These are phyloP conservation scores for Sebastes fasciatus DNA, from an alignment of 2,113 vertebrate species.

Conservation along the genomic window DNA sequence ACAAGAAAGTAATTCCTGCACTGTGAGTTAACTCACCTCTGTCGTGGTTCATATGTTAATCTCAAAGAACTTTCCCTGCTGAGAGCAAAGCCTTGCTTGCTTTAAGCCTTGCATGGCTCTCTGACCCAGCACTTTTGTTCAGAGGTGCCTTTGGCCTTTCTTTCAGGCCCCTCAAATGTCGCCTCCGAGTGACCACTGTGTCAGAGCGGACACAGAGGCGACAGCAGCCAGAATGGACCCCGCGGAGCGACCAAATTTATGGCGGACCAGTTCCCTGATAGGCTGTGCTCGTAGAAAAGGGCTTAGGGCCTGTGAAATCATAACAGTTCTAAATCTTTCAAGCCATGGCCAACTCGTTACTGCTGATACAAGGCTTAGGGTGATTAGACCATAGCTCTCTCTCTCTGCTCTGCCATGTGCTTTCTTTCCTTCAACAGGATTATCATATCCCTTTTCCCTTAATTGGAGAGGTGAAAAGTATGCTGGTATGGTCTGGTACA, in stretches of 20 bases:
- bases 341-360: slow-evolving; percentile 63
- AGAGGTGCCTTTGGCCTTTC: slow-evolving; percentile 56
- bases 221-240: slow-evolving; percentile 27
- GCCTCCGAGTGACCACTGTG: slow-evolving; percentile 55
- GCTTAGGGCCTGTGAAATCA: slow-evolving; percentile 67
- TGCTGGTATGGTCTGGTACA: slow-evolving; percentile 34
- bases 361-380: slow-evolving; percentile 71
- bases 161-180: slow-evolving; percentile 52
- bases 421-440: slow-evolving; percentile 68
- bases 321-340: slow-evolving; percentile 72
- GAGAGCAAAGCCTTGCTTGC: slow-evolving; percentile 65
- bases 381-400: slow-evolving; percentile 69
- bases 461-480: slow-evolving; percentile 72
- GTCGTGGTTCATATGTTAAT: slow-evolving; percentile 65
- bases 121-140: slow-evolving; percentile 68
- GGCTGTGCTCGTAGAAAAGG: slow-evolving; percentile 37
- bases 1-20: slow-evolving; percentile 14
- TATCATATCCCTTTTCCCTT: slow-evolving; percentile 67
- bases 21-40: slow-evolving; percentile 37
- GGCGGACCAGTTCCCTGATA: slow-evolving; percentile 42
- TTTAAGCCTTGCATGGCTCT: slow-evolving; percentile 50
- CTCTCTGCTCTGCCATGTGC: slow-evolving; percentile 46
- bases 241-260: slow-evolving; percentile 41
- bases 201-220: slow-evolving; percentile 32
- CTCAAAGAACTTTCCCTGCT: slow-evolving; percentile 59